Evolutionary conservation across 2,797 vertebrate species (phyloP), one percentile per base, ranked within the genome.

Genomic region (Poeciliopsis infans): DNA sequence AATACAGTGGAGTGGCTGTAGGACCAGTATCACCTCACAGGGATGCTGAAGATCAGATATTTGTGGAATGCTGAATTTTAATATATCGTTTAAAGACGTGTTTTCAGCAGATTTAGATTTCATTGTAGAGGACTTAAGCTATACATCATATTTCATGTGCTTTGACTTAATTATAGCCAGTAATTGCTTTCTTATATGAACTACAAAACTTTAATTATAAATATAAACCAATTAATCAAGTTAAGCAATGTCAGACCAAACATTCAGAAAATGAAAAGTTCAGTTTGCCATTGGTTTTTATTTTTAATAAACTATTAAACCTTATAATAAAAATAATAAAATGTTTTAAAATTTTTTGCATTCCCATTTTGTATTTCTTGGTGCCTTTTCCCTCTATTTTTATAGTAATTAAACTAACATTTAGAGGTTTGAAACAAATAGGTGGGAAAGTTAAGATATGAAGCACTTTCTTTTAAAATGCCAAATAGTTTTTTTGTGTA

Each of bases 1-100:
- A 81, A 79, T 86, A 81, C 79, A 80, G 79, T 85, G 1, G 1
- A 16, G 25, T 31, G 25, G 2, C n/a, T 46, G 2, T 70, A 46
- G 23, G 43, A 70, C 68, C 68, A 7, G 28, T 28, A 71, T 4
- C n/a, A 28, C 7, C 45, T 71, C n/a, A 28, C 43, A 28, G 25
- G 68, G 43, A 71, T 46, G 41, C 25, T 28, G 25, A 28, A 15
- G 15, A 39, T 53, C 6, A 25, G 25, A 25, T 36, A 53, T 74
- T 51, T 33, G 46, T 53, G 4, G 10, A 51, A 69, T 5, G 45
- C 39, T 25, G 10, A 15, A n/a, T n/a, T 69, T 12, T 43, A 69
- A 69, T 13, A 43, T 4, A 41, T 43, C 4, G 43, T n/a, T 25
- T 3, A n/a, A 43, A 39, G 15, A 25, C 13, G 23, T 5, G 11